Base-by-base conservation (phyloP, 2,797 vertebrate genomes). In the Nannoperca obscura region DNA sequence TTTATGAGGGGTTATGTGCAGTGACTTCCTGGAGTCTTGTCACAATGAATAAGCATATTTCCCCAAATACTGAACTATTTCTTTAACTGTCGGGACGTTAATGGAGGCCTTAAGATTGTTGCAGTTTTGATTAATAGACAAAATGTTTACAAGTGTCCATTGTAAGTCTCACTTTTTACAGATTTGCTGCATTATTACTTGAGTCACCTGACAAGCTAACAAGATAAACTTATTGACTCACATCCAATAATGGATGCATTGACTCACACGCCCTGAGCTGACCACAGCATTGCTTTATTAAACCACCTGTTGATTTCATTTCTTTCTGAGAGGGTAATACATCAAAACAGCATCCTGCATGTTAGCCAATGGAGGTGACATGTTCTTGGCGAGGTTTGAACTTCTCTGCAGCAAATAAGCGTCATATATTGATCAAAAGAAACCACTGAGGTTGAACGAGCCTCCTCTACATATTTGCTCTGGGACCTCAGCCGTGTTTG, bases 401-500 rank as follows among this genome's bases (percentile, higher is more conserved):
- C 24, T 47, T 75, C 50, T 71, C 36, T 34, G 22, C 7, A 3
- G 49, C 54, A 49, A 77, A 38, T 46, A 30, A 78, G 15, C 22
- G 17, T 76, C 70, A 32, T 17, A 3, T 81, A 85, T 78, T 87
- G 84, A 91, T 87, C 71, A 62, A 85, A 67, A 42, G 58, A 79
- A 89, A 84, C 71, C 60, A n/a, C 70, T 0, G 47, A 71, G 59
- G 58, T 59, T 76, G 47, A 85, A 79, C 20, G 57, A 73, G 8
- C 59, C 65, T 47, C 62, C 50, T 64, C 73, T 65, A 17, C 74
- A 53, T 92, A 71, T 91, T 92, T 91, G 80, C 67, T 74, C 71
- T 78, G 80, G 79, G 78, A 57, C 87, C 78, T 88, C 72, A 42
- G 78, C 52, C 0, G 8, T 90, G 81, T 92, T 89, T 90, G 89